Evolutionary conservation across 2,888 invertebrate genomes (phyloP).

Genomic region (Nemurella pictetii): DNA sequence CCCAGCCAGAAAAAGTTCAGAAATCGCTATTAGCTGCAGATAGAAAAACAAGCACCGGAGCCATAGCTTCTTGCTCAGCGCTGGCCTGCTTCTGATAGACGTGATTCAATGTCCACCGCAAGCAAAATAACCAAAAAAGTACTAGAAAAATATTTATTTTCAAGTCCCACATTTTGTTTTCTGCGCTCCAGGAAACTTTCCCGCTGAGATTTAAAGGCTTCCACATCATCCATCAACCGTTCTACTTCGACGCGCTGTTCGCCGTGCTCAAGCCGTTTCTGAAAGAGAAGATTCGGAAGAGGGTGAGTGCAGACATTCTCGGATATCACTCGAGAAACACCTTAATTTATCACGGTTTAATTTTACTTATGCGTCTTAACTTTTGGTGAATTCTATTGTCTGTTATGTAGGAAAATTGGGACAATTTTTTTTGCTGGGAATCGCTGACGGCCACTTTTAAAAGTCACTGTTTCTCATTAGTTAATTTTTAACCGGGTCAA

Average conservation of each 20-base stretch:
- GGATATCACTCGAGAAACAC: neutral
- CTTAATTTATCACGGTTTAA: neutral
- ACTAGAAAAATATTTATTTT: too few relatives aligned
- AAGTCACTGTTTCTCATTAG: too few relatives aligned
- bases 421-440: too few relatives aligned
- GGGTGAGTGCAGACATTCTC: constrained; percentile 41
- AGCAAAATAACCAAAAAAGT: neutral
- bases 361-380: too few relatives aligned
- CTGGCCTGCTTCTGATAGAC: too few relatives aligned
- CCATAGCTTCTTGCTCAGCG: neutral
- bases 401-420: too few relatives aligned
- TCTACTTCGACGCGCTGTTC: constrained; percentile 51
- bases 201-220: constrained; percentile 56
- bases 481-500: too few relatives aligned
- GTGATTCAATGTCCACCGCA: constrained; percentile 5
- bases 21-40: neutral
- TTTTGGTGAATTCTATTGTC: too few relatives aligned
- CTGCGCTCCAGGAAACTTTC: constrained; percentile 52
- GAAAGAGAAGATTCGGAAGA: constrained; percentile 44
- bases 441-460: too few relatives aligned
- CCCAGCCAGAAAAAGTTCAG: neutral
- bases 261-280: constrained; percentile 46
- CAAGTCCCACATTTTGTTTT: constrained; percentile 8
- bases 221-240: constrained; percentile 56
- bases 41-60: neutral